Conservation (phyloP, 2,113 vertebrate species). For the Pteropus alecto region DNA sequence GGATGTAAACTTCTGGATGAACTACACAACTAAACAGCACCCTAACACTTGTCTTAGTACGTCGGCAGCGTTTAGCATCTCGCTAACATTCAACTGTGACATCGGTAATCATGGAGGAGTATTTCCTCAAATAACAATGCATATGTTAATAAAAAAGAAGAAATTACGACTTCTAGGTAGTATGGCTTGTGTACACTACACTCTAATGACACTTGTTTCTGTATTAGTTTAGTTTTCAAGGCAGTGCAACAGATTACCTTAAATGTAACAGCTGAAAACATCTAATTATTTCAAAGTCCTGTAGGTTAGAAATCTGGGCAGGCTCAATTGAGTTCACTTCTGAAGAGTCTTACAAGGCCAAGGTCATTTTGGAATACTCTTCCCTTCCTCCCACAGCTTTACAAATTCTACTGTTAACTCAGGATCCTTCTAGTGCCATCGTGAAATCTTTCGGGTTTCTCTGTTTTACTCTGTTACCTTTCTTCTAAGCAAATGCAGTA, state of each 20-base stretch:
- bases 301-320: neutral
- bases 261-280: too few relatives aligned
- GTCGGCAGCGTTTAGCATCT: too few relatives aligned
- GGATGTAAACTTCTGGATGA: neutral
- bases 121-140: too few relatives aligned
- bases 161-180: too few relatives aligned
- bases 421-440: neutral
- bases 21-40: neutral
- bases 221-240: too few relatives aligned
- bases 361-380: neutral
- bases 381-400: neutral
- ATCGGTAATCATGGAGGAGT: too few relatives aligned
- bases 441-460: neutral
- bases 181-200: too few relatives aligned
- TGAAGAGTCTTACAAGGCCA: neutral
- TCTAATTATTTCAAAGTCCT: too few relatives aligned
- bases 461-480: neutral
- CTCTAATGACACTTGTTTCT: too few relatives aligned
- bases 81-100: too few relatives aligned
- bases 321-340: neutral
- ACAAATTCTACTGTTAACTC: neutral
- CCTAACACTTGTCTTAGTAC: neutral
- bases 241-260: too few relatives aligned
- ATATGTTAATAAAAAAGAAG: too few relatives aligned
- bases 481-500: neutral